A percentile compares a stretch with the other conserved stretches of the same genome.
Conservation (phyloP, 2,113 vertebrate species). For the Stigmatopora argus region DNA sequence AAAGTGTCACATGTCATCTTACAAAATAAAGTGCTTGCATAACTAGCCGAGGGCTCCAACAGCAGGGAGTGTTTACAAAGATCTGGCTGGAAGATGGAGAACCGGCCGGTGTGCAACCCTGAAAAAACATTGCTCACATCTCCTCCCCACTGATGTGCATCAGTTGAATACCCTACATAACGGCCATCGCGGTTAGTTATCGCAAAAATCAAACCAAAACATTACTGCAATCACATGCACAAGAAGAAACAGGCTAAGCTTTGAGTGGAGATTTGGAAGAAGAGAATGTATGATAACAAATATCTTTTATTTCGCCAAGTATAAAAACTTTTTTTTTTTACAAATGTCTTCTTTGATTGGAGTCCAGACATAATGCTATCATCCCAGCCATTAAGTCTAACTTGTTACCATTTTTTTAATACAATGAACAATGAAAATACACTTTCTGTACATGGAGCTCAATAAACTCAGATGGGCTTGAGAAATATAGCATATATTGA, state of each 20-base stretch:
- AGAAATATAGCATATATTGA: conserved; percentile 1
- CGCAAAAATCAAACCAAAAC: conserved; percentile 23
- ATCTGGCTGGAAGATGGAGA: conserved; percentile 41
- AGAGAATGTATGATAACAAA: conserved; percentile 24
- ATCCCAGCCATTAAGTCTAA: not conserved
- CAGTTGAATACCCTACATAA: conserved; percentile 26
- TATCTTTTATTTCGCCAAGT: conserved; percentile 57
- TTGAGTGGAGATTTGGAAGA: not conserved
- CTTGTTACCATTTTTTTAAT: conserved; percentile 26
- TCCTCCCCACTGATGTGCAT: conserved; percentile 29
- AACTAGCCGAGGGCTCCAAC: conserved; percentile 36
- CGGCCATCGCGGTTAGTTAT: conserved; percentile 28
- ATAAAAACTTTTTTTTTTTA: conserved; percentile 31
- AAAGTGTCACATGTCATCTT: conserved; percentile 53
- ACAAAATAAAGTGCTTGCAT: conserved; percentile 57
- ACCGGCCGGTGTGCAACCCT: conserved; percentile 12
- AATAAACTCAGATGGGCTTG: conserved; percentile 39
- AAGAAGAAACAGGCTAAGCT: conserved; percentile 13
- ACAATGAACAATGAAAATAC: conserved; percentile 25
- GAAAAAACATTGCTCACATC: conserved; percentile 22
- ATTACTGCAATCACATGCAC: conserved; percentile 19
- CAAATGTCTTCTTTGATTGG: conserved; percentile 26
- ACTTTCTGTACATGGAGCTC: not conserved
- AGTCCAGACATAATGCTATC: not conserved
- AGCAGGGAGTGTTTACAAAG: conserved; percentile 40